These are phyloP conservation scores for Lonchura striata DNA, from an alignment of 2,113 vertebrate genomes.

Conservation along the genomic window DNA sequence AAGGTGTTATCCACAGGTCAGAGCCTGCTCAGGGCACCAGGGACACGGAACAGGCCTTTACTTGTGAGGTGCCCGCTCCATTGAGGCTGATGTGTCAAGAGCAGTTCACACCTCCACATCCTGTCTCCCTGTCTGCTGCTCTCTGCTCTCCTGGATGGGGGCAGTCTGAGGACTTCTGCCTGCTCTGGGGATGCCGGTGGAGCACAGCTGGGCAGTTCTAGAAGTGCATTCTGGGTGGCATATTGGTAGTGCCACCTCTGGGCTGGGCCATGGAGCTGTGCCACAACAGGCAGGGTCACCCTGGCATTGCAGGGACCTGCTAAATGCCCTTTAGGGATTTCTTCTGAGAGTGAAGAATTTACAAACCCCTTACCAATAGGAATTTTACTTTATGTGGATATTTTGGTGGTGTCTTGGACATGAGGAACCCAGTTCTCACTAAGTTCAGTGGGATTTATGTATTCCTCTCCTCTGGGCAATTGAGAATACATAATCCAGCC, in stretches of 20 bases:
- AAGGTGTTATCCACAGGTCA: not conserved
- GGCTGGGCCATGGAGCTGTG: not conserved
- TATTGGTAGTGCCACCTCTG: not conserved
- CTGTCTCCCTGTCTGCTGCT: not conserved
- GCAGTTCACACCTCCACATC: not conserved
- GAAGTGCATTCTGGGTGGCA: not conserved
- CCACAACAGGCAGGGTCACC: not conserved
- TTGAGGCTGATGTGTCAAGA: not conserved
- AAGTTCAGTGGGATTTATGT: not conserved
- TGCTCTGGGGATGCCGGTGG: accelerated
- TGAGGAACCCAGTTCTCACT: not conserved
- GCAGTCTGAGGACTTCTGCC: not conserved
- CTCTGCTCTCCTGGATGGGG: not conserved
- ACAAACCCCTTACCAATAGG: not conserved
- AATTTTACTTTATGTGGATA: not conserved
- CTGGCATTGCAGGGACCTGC: not conserved
- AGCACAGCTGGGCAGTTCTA: not conserved
- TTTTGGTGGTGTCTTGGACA: not conserved
- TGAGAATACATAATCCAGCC: not conserved
- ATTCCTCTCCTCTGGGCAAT: not conserved
- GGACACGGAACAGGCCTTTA: not conserved
- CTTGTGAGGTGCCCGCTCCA: accelerated
- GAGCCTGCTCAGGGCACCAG: accelerated
- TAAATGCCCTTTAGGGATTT: not conserved
- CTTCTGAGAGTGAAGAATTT: not conserved